phyloP scores from a whole-genome alignment of 2,113 vertebrate species.

The Butorides virescens region DNA sequence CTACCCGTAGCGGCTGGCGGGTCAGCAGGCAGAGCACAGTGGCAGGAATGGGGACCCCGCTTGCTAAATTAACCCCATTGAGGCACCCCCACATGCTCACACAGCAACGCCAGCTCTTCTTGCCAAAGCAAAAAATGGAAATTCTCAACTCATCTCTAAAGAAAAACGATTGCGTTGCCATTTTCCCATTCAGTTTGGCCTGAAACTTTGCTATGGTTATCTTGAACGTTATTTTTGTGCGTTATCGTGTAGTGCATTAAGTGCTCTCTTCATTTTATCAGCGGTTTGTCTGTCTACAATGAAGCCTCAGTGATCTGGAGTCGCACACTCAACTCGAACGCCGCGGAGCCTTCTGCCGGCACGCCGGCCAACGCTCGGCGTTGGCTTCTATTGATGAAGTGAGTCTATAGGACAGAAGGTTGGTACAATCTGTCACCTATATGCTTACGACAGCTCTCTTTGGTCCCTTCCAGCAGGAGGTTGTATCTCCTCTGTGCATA shows the following conservation, averaged over 20 bases:
- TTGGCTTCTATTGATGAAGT: not conserved
- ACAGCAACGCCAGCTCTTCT: not conserved
- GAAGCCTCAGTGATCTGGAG: not conserved
- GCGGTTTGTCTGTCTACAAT: not conserved
- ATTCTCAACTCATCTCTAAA: not conserved
- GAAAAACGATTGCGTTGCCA: not conserved
- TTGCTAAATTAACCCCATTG: not conserved
- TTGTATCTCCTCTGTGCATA: not conserved
- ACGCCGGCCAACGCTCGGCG: fast-evolving
- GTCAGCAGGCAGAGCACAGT: not conserved
- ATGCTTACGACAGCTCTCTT: not conserved
- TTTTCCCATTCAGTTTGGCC: not conserved
- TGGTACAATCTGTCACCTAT: not conserved
- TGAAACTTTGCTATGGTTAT: not conserved
- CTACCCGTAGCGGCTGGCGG: fast-evolving
- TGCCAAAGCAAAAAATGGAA: not conserved
- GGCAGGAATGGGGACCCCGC: not conserved
- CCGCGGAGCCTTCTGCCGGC: not conserved
- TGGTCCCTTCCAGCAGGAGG: not conserved
- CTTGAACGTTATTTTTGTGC: not conserved
- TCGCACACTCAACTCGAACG: not conserved
- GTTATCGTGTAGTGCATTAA: not conserved
- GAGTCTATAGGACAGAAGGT: not conserved
- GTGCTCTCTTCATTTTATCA: not conserved
- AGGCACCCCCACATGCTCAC: not conserved